phyloP scores from a whole-genome alignment of 1,140 invertebrate species.

The Anastatus disparis region DNA sequence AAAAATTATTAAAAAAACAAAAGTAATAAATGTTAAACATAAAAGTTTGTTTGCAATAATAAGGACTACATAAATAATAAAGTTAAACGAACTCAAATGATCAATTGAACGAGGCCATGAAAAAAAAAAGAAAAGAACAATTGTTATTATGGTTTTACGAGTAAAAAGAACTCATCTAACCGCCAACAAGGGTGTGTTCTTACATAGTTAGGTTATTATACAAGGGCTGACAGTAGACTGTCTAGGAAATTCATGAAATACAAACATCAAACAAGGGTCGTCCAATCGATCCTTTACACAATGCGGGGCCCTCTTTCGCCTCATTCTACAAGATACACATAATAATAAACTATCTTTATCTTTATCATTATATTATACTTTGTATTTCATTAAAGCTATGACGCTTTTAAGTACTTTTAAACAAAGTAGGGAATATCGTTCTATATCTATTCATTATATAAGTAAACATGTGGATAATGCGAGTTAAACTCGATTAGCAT shows the following conservation, averaged over 20 bases:
- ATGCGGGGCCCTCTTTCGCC: too few relatives aligned
- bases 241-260: constrained; percentile 33
- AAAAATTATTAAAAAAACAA: too few relatives aligned
- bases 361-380: too few relatives aligned
- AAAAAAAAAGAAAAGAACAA: constrained; percentile 14
- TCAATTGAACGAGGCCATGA: neutral
- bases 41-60: too few relatives aligned
- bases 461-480: too few relatives aligned
- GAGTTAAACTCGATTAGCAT: too few relatives aligned
- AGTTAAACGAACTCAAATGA: neutral
- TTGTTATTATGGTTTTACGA: neutral
- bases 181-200: constrained; percentile 28
- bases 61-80: neutral
- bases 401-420: too few relatives aligned
- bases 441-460: too few relatives aligned
- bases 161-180: constrained; percentile 7
- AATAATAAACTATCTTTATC: too few relatives aligned
- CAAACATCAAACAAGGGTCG: constrained; percentile 34
- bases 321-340: neutral
- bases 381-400: too few relatives aligned
- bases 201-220: constrained; percentile 24
- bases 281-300: constrained; percentile 26
- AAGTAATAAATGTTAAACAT: too few relatives aligned
- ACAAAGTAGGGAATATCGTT: too few relatives aligned
- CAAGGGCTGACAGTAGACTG: neutral